Evolutionary conservation across 2,888 invertebrate species (phyloP).

Genomic region (Blomia tropicalis): DNA sequence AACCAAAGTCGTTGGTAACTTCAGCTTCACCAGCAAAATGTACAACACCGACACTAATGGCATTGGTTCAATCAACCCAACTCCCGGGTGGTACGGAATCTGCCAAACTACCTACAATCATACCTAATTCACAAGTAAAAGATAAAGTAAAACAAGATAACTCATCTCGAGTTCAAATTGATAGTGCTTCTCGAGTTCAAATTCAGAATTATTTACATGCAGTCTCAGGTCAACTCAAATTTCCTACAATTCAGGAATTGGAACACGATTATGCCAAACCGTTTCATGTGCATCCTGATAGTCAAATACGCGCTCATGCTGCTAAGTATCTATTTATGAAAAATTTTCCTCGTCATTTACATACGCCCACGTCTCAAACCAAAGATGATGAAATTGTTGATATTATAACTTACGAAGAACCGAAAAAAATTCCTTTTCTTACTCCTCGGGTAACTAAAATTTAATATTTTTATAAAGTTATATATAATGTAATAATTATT

Average conservation of each 20-base stretch:
- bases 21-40: too few relatives aligned
- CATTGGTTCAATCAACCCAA: too few relatives aligned
- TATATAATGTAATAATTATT: background rate
- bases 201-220: slow-evolving; percentile 25
- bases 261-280: slow-evolving; percentile 60
- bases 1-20: too few relatives aligned
- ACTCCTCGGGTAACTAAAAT: slow-evolving; percentile 42
- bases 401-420: slow-evolving; percentile 33
- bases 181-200: background rate
- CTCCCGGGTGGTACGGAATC: too few relatives aligned
- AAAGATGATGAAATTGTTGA: slow-evolving; percentile 18
- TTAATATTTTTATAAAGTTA: too few relatives aligned
- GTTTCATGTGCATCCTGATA: slow-evolving; percentile 50
- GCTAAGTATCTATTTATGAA: slow-evolving; percentile 36
- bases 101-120: too few relatives aligned
- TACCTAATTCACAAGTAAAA: too few relatives aligned
- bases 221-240: slow-evolving; percentile 27
- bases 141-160: too few relatives aligned
- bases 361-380: background rate
- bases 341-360: slow-evolving; percentile 25
- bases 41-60: too few relatives aligned
- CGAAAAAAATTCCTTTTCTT: slow-evolving; percentile 42
- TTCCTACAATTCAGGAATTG: slow-evolving; percentile 37
- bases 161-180: too few relatives aligned
- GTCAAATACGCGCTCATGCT: slow-evolving; percentile 43